Evolutionary conservation across 2,113 vertebrate species (phyloP).

Genomic region (Lycaon pictus): DNA sequence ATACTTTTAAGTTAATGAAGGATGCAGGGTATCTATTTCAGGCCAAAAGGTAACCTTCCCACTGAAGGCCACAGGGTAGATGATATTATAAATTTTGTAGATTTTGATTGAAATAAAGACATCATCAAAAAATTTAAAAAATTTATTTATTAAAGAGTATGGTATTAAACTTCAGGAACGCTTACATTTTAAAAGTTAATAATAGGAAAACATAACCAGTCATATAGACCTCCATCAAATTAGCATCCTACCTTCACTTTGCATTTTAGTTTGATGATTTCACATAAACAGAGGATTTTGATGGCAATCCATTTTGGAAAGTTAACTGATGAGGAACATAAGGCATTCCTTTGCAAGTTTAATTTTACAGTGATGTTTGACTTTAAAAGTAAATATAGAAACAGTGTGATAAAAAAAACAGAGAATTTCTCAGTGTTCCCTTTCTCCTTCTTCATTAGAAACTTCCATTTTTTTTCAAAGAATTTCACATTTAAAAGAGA

Average conservation of each 20-base stretch:
- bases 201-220: neutral
- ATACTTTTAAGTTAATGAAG: neutral
- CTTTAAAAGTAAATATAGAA: slow-evolving; percentile 33
- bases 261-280: neutral
- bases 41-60: neutral
- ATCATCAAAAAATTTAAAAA: neutral
- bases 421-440: neutral
- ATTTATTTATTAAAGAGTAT: neutral
- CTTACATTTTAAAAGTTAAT: neutral
- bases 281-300: neutral
- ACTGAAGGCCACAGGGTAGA: neutral
- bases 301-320: neutral
- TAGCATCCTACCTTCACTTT: neutral
- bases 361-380: neutral
- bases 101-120: neutral
- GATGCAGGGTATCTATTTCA: neutral
- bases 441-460: neutral
- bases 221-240: neutral
- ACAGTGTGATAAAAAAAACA: neutral
- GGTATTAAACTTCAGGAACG: neutral
- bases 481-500: neutral
- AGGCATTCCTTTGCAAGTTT: neutral
- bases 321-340: neutral
- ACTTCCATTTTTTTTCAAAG: neutral
- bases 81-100: neutral